These are phyloP conservation scores for Ostrea denselamellosa DNA, from an alignment of 1,140 invertebrate species.

Conservation along the genomic window DNA sequence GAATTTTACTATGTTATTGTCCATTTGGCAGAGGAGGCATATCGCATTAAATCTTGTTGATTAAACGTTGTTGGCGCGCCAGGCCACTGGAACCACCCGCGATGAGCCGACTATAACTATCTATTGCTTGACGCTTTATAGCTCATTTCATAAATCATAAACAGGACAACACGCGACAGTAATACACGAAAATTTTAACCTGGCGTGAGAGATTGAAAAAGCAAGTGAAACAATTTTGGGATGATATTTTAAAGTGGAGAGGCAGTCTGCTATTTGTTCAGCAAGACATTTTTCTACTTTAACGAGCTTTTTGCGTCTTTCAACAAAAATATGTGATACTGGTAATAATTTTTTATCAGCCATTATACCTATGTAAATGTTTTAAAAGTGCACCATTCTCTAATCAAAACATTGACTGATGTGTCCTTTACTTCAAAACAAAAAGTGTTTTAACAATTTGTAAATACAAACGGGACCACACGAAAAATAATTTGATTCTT, in stretches of 20 bases:
- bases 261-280: not conserved
- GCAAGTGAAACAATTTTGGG: not conserved
- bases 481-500: not conserved
- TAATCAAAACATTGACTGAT: not conserved
- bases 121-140: slow-evolving; percentile 19
- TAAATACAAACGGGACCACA: slow-evolving; percentile 1
- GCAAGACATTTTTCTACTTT: not conserved
- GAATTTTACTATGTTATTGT: not conserved
- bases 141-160: slow-evolving; percentile 29
- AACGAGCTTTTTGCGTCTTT: not conserved
- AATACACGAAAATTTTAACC: not conserved
- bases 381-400: not conserved
- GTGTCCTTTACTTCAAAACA: not conserved
- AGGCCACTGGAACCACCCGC: slow-evolving; percentile 29
- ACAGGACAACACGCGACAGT: slow-evolving; percentile 19
- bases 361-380: not conserved
- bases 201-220: not conserved
- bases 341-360: not conserved
- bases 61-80: slow-evolving; percentile 24
- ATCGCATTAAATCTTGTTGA: slow-evolving; percentile 26
- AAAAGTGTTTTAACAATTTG: not conserved
- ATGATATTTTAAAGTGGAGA: not conserved
- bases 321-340: not conserved
- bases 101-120: slow-evolving; percentile 13
- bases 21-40: not conserved